Evolutionary conservation across 2,888 invertebrate genomes (phyloP).

Genomic region (Ochropleura plecta): DNA sequence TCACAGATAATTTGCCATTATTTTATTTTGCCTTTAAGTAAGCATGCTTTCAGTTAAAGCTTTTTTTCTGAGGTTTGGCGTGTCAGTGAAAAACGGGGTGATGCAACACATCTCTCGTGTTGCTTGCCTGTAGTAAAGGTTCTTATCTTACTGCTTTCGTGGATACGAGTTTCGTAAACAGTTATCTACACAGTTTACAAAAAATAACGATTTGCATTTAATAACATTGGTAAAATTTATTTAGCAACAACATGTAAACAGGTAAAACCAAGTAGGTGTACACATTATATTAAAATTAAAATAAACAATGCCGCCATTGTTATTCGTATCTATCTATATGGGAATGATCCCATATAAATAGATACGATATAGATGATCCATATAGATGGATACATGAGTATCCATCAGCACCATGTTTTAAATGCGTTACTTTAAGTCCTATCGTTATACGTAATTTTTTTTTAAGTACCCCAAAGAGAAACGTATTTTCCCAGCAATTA

Average conservation of each 20-base stretch:
- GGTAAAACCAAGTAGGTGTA: conserved; percentile 3
- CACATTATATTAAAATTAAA: conserved; percentile 20
- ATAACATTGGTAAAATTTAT: background rate
- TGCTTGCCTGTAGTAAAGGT: background rate
- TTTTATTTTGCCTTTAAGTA: background rate
- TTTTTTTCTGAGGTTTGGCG: background rate
- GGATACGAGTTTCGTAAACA: too few species aligned
- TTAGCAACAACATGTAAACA: conserved; percentile 2
- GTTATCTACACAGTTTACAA: background rate
- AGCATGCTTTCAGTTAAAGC: background rate
- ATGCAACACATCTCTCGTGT: conserved; percentile 3
- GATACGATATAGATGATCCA: too few species aligned
- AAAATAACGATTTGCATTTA: background rate
- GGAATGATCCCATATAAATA: too few species aligned
- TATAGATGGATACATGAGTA: too few species aligned
- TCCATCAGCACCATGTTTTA: too few species aligned
- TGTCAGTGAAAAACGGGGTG: conserved; percentile 1
- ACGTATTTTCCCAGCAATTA: too few species aligned
- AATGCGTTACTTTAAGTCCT: too few species aligned
- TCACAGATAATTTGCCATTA: too few species aligned
- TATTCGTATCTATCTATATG: too few species aligned
- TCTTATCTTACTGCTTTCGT: background rate
- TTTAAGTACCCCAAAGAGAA: too few species aligned
- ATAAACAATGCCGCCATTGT: conserved; percentile 17
- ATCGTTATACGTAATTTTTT: too few species aligned